Conservation (phyloP, 2,888 invertebrate species). For the Mesorhabditis belari region DNA sequence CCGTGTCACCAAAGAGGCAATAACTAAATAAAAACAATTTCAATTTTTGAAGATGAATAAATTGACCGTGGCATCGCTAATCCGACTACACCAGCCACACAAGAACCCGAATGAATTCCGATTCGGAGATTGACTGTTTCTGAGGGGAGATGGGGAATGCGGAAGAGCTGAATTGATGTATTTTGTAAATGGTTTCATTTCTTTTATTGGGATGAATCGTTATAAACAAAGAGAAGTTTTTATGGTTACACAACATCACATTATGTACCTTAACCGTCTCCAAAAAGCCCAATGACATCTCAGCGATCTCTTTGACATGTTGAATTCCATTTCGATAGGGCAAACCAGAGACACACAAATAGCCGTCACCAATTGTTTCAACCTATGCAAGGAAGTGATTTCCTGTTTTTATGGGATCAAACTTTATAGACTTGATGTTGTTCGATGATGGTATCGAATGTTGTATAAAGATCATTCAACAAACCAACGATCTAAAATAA, state of each 20-base stretch:
- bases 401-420: too few relatives aligned
- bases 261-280: slow-evolving; percentile 16
- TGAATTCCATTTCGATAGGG: slow-evolving; percentile 44
- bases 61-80: slow-evolving; percentile 35
- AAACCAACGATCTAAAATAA: slow-evolving; percentile 38
- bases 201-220: too few relatives aligned
- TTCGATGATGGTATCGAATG: slow-evolving; percentile 44
- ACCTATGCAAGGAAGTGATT: slow-evolving; percentile 18
- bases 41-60: too few relatives aligned
- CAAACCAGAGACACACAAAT: slow-evolving; percentile 43
- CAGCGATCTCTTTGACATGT: slow-evolving; percentile 38
- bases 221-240: too few relatives aligned
- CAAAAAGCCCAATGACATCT: slow-evolving; percentile 37
- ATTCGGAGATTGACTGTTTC: slow-evolving; percentile 42
- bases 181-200: too few relatives aligned
- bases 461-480: slow-evolving; percentile 49
- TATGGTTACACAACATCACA: background rate
- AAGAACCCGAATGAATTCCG: slow-evolving; percentile 28
- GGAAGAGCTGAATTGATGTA: slow-evolving; percentile 20
- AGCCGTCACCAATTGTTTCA: slow-evolving; percentile 45
- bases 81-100: slow-evolving; percentile 38
- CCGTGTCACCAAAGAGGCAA: slow-evolving; percentile 47
- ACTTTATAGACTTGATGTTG: slow-evolving; percentile 46
- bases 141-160: slow-evolving; percentile 39
- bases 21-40: too few relatives aligned